Base-by-base conservation (phyloP, 2,888 invertebrate genomes). In the Leptopilina drosophilae region DNA sequence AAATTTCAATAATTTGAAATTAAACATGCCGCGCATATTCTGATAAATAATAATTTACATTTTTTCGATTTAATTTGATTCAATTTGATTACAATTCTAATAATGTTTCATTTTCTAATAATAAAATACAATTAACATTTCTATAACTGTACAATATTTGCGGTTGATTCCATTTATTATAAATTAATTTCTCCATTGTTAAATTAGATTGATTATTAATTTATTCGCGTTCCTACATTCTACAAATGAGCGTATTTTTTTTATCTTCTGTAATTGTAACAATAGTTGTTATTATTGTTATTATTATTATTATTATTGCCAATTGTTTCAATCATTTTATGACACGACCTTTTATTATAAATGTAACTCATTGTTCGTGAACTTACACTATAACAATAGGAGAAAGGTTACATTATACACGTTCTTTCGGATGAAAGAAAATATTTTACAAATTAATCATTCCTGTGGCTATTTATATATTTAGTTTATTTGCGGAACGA, bases 241-340 rank as follows among this genome's bases (percentile, higher is more conserved):
- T 53, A 12, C 46, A 49, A 15, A 67, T 33, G 49, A 49, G 6
- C 12, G n/a, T n/a, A 1, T 46, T 67, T 62, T 67, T 66, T 14
- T 53, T 53, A 49, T 9, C 49, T 20, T 49, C 7, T 53, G 26
- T 8, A 20, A 26, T 69, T 69, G 14, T 49, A 69, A 53, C 69
- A 69, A 69, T 69, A 20, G 49, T 4, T 69, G 53, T 69, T 69
- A 53, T 69, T 69, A 69, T 69, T n/a, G n/a, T n/a, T 69, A 53
- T 69, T 46, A 53, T 69, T 69, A 69, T 69, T 20, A 20, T 20
- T 69, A 53, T 69, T 46, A 46, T 20, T 11, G 20, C n/a, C 33
- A 73, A 33, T 73, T 73, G 73, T 73, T 73, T 56, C 56, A 73
- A 73, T 73, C 73, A 73, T 56, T 73, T 56, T 20, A 73, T 56